phyloP scores from a whole-genome alignment of 2,797 vertebrate genomes.

The Enteromius viviparus region DNA sequence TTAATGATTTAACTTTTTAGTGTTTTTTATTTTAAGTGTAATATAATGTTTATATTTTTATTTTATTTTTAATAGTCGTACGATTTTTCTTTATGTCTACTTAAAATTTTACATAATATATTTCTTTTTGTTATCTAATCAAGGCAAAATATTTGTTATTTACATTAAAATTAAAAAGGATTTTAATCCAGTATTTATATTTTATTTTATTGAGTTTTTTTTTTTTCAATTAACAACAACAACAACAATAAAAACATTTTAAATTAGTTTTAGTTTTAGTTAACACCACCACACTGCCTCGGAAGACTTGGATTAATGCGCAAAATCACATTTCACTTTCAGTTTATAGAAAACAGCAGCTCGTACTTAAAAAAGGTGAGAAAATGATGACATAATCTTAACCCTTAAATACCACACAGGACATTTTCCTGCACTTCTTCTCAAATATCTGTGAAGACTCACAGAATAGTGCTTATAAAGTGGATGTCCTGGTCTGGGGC shows the following conservation, averaged over 20 bases:
- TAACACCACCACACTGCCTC: background rate
- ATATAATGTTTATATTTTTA: background rate
- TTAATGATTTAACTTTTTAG: background rate
- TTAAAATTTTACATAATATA: background rate
- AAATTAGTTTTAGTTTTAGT: background rate
- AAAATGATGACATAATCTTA: background rate
- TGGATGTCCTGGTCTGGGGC: conserved; percentile 90
- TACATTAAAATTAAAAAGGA: no score
- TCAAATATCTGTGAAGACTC: conserved; percentile 30
- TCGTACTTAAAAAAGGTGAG: background rate
- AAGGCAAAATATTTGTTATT: no score
- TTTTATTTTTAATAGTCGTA: background rate
- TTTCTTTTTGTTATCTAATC: no score
- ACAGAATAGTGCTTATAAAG: conserved; percentile 86
- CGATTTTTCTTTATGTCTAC: background rate
- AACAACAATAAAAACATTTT: background rate
- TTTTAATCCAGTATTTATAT: background rate
- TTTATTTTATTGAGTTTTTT: background rate
- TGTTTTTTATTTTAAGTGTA: no score
- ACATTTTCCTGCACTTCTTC: background rate
- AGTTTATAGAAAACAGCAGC: background rate
- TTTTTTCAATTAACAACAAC: background rate
- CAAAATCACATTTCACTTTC: background rate
- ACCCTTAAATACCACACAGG: background rate
- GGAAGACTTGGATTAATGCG: background rate